Percentiles rank a stretch among this genome's conserved stretches.
phyloP scores from a whole-genome alignment of 1,140 invertebrate genomes.

The Manduca sexta region DNA sequence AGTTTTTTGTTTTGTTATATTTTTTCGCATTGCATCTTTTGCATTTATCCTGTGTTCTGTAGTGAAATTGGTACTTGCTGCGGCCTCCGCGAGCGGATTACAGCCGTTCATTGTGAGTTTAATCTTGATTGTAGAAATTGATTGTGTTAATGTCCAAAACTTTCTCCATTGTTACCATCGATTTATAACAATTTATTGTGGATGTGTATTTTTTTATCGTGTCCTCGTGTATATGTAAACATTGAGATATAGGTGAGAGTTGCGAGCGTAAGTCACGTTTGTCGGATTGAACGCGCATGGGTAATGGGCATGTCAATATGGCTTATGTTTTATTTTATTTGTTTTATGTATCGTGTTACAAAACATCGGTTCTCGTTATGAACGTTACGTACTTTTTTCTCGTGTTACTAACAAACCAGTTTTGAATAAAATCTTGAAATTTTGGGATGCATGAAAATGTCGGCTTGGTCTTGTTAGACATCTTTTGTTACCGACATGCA shows the following conservation, averaged over 20 bases:
- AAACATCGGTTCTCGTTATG: constrained; percentile 4
- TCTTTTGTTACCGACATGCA: too few relatives aligned
- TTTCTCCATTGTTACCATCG: constrained; percentile 4
- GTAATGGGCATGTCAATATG: not conserved
- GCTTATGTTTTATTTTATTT: constrained; percentile 4
- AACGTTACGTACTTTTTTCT: not conserved
- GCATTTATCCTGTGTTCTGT: constrained; percentile 20
- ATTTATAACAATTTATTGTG: not conserved
- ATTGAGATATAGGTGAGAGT: not conserved
- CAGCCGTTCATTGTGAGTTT: constrained; percentile 6
- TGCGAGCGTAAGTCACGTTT: constrained; percentile 1
- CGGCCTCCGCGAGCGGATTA: not conserved
- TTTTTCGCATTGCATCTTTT: constrained; percentile 12
- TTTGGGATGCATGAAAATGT: too few relatives aligned
- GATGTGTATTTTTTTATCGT: not conserved
- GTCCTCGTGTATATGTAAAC: not conserved
- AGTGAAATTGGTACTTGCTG: constrained; percentile 13
- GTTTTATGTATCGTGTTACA: constrained; percentile 1
- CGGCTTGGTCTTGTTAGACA: too few relatives aligned
- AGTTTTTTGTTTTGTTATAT: not conserved
- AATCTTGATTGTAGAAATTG: constrained; percentile 6
- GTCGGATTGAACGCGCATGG: not conserved
- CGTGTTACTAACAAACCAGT: not conserved
- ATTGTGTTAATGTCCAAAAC: not conserved
- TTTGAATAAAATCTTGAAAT: not conserved